phyloP scores from a whole-genome alignment of 2,113 vertebrate genomes.

The Salvelinus alpinus region DNA sequence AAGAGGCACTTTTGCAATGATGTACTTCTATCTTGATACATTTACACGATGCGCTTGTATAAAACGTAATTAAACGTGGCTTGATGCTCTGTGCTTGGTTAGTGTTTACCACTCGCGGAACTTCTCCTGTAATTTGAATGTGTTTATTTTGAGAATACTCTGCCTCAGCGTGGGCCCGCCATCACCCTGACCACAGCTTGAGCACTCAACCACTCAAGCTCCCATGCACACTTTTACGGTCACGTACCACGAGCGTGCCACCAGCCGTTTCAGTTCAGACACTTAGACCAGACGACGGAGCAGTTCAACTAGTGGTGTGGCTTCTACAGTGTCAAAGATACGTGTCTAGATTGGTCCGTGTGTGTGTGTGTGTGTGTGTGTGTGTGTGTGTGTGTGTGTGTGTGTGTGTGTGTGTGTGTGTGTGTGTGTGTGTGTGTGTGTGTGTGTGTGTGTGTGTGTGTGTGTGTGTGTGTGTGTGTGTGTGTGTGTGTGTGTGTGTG shows the following conservation, averaged over 20 bases:
- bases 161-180: neutral
- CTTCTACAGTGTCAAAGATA: slow-evolving; percentile 1
- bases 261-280: neutral
- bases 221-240: neutral
- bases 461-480: neutral
- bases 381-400: too few relatives aligned
- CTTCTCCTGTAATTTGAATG: neutral
- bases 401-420: slow-evolving; percentile 9
- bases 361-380: too few relatives aligned
- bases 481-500: too few relatives aligned
- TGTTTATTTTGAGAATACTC: slow-evolving; percentile 23
- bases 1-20: too few relatives aligned
- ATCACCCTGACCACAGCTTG: neutral
- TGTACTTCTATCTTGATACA: too few relatives aligned
- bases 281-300: neutral
- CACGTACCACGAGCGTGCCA: neutral
- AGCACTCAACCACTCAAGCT: neutral
- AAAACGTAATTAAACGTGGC: too few relatives aligned
- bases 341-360: neutral
- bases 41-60: too few relatives aligned
- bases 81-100: neutral
- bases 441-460: too few relatives aligned
- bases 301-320: too few relatives aligned
- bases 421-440: neutral
- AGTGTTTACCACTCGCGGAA: neutral